These are phyloP conservation scores for Lysandra coridon DNA, from an alignment of 2,888 invertebrate species.

Conservation along the genomic window DNA sequence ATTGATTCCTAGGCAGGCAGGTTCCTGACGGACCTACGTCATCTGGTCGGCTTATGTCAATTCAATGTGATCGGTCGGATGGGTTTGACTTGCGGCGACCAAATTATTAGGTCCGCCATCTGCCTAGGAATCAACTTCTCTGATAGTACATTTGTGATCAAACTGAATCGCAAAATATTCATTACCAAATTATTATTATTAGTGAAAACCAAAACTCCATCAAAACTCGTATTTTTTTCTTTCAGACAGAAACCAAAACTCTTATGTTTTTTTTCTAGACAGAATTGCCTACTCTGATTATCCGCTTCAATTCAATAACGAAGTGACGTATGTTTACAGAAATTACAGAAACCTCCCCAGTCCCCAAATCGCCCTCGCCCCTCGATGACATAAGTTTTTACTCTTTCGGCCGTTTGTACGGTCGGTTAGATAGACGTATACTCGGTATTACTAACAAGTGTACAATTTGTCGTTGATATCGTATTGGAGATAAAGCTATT, in stretches of 20 bases:
- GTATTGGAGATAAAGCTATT: background rate
- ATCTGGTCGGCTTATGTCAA: no score
- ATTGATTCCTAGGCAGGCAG: no score
- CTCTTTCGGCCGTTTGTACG: background rate
- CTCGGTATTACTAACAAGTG: constrained; percentile 13
- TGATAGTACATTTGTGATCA: no score
- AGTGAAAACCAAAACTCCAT: no score
- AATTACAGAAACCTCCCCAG: background rate
- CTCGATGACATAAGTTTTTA: constrained; percentile 6
- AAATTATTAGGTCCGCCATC: no score
- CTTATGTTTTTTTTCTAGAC: background rate
- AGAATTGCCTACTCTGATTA: background rate
- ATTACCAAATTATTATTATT: no score
- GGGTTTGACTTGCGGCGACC: no score
- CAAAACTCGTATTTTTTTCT: no score
- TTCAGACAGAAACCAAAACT: background rate
- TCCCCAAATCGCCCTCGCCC: background rate
- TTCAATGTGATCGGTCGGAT: no score
- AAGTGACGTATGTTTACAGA: constrained; percentile 8
- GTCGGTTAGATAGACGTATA: background rate
- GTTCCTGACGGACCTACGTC: no score
- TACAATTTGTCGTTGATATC: background rate
- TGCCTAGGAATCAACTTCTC: no score
- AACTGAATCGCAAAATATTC: no score
- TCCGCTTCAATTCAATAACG: background rate